phyloP scores from a whole-genome alignment of 2,797 vertebrate genomes.

The Hylomyscus alleni region DNA sequence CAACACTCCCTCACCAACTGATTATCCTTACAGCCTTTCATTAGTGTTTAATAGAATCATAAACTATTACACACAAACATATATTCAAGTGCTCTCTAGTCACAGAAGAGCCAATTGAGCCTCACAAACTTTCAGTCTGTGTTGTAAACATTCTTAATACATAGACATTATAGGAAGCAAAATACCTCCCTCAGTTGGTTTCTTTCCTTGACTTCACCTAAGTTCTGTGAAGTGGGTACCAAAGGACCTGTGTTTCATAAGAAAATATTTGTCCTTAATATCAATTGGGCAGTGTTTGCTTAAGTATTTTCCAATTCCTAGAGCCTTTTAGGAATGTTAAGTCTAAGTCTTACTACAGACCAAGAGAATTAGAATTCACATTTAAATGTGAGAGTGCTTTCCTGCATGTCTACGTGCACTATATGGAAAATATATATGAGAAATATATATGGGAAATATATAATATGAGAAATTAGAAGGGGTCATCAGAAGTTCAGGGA shows the following conservation, averaged over 20 bases:
- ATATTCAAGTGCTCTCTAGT: background rate
- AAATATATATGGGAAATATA: too few species aligned
- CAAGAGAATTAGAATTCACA: background rate
- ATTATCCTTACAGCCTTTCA: background rate
- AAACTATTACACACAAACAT: conserved; percentile 1
- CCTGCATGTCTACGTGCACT: background rate
- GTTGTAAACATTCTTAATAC: background rate
- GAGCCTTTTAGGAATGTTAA: background rate
- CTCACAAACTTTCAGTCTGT: background rate
- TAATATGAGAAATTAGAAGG: background rate
- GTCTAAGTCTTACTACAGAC: background rate
- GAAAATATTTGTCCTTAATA: too few species aligned
- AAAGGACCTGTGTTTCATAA: background rate
- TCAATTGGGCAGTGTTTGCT: background rate
- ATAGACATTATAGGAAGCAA: background rate
- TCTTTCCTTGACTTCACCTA: background rate
- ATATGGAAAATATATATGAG: too few species aligned
- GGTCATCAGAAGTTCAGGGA: too few species aligned
- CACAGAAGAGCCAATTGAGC: background rate
- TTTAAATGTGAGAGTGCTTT: background rate
- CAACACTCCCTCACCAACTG: background rate
- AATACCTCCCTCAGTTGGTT: background rate
- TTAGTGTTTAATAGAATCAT: background rate
- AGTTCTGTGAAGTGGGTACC: background rate
- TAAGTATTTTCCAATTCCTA: background rate